A percentile compares a stretch with the other conserved stretches of the same genome.
Evolutionary conservation across 2,888 invertebrate genomes (phyloP).

Genomic region (Drosophila kuntzei): DNA sequence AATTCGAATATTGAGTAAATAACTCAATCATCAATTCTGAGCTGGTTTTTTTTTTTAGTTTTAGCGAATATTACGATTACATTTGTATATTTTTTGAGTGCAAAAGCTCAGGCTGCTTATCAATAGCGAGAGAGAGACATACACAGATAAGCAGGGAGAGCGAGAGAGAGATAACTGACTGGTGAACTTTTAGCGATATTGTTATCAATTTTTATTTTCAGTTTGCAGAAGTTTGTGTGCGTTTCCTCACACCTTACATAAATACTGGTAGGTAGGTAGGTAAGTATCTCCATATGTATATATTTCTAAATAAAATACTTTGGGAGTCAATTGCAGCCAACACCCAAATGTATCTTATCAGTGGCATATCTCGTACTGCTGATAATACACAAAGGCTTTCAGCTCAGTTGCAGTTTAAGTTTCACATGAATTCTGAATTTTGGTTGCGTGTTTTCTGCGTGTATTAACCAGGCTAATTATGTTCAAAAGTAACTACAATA

Average conservation of each 20-base stretch:
- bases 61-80: not conserved
- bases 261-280: slow-evolving; percentile 4
- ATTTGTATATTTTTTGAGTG: not conserved
- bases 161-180: not conserved
- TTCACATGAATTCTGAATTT: not conserved
- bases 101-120: slow-evolving; percentile 23
- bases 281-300: not conserved
- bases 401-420: slow-evolving; percentile 32
- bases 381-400: slow-evolving; percentile 31
- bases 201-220: slow-evolving; percentile 37
- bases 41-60: slow-evolving; percentile 1
- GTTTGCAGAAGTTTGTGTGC: slow-evolving; percentile 28
- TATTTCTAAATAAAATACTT: slow-evolving; percentile 9
- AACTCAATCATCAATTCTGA: slow-evolving; percentile 10
- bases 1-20: slow-evolving; percentile 25
- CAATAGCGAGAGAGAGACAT: slow-evolving; percentile 1
- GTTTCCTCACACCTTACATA: slow-evolving; percentile 33
- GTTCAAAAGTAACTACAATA: slow-evolving; percentile 3
- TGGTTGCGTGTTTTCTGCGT: slow-evolving; percentile 32
- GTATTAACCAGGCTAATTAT: slow-evolving; percentile 36
- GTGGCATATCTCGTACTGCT: slow-evolving; percentile 36
- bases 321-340: slow-evolving; percentile 26
- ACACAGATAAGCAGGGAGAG: not conserved
- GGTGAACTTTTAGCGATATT: slow-evolving; percentile 34
- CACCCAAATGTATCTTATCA: slow-evolving; percentile 54